Evolutionary conservation across 2,113 vertebrate genomes (phyloP).

Genomic region (Aptenodytes forsteri): DNA sequence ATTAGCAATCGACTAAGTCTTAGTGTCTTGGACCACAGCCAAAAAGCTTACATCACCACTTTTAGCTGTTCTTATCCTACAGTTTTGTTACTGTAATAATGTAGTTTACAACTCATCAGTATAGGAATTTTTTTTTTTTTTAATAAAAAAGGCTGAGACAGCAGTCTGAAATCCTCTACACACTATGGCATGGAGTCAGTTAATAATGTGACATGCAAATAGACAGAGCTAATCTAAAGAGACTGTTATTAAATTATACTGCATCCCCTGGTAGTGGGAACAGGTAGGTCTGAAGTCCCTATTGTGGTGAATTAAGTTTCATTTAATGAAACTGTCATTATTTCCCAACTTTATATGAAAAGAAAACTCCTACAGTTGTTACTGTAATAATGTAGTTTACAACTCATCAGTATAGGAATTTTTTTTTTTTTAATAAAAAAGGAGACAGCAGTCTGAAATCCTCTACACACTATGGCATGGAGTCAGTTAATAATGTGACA

Average conservation of each 20-base stretch:
- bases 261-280: neutral
- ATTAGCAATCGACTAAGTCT: neutral
- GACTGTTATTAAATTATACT: slow-evolving; percentile 31
- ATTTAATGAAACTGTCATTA: slow-evolving; percentile 65
- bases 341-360: slow-evolving; percentile 43
- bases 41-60: neutral
- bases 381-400: too few species aligned
- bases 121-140: neutral
- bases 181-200: neutral
- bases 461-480: too few species aligned
- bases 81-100: neutral
- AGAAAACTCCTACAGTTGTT: too few species aligned
- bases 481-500: too few species aligned
- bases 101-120: neutral
- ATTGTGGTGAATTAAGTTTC: slow-evolving; percentile 2
- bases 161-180: neutral
- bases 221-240: slow-evolving; percentile 23
- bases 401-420: too few species aligned
- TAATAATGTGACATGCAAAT: neutral
- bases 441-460: too few species aligned
- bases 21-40: neutral
- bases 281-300: neutral
- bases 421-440: too few species aligned
- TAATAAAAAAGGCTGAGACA: neutral
- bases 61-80: neutral